Conservation (phyloP, 1,140 invertebrate genomes). For the Zaprionus lachaisei region DNA sequence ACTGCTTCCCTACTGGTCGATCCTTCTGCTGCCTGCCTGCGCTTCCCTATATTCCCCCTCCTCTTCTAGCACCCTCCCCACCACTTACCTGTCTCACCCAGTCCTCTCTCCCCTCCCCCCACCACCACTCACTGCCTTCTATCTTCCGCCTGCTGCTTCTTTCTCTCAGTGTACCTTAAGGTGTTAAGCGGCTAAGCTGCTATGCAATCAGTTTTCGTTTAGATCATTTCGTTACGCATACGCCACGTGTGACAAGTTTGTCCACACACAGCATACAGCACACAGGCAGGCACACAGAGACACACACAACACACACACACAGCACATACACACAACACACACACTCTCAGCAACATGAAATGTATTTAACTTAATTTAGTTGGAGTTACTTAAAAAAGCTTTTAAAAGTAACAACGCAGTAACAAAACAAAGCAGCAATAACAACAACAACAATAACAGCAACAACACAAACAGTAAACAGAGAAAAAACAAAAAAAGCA, state of each 20-base stretch:
- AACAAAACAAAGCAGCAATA: conserved; percentile 35
- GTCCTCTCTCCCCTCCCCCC: background rate
- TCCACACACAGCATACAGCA: background rate
- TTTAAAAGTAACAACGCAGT: conserved; percentile 67
- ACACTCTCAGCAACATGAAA: conserved; percentile 38
- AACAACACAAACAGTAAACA: conserved; percentile 30
- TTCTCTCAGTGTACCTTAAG: background rate
- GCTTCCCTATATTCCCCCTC: no score
- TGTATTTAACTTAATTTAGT: conserved; percentile 80
- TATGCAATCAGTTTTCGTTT: background rate
- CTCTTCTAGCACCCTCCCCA: no score
- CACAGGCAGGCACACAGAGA: background rate
- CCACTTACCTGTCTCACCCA: no score
- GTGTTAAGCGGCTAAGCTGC: background rate
- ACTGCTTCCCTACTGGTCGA: background rate
- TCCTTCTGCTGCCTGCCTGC: no score
- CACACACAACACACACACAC: no score
- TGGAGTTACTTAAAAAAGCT: conserved; percentile 80
- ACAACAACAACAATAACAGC: conserved; percentile 25
- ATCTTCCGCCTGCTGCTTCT: background rate
- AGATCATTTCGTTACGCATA: conserved; percentile 37
- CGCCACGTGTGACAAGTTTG: conserved; percentile 38
- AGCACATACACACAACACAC: background rate
- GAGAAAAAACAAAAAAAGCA: background rate
- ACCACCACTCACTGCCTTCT: background rate